Evolutionary conservation across 2,888 invertebrate species (phyloP).

Genomic region (Athripsodes cinereus): DNA sequence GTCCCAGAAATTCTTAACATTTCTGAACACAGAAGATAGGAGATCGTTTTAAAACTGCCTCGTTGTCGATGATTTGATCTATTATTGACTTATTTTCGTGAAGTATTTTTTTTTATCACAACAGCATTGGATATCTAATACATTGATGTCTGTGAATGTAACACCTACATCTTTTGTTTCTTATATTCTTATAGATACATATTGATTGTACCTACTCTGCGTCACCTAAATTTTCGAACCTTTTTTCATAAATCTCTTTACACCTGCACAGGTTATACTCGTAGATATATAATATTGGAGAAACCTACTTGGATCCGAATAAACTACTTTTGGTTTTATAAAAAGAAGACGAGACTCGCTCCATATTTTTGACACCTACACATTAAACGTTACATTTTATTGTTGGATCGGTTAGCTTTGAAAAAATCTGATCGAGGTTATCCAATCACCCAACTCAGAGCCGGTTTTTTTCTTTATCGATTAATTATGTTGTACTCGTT

Average conservation of each 20-base stretch:
- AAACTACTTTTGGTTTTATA: conserved; percentile 3
- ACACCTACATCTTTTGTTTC: no score
- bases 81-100: no score
- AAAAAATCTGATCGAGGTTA: not conserved
- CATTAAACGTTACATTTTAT: conserved; percentile 27
- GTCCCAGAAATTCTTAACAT: no score
- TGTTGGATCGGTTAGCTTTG: conserved; percentile 8
- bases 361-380: conserved; percentile 26
- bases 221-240: not conserved
- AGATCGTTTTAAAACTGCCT: no score
- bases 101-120: no score
- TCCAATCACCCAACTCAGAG: not conserved
- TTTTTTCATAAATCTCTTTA: not conserved
- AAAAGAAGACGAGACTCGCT: conserved; percentile 19
- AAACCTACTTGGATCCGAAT: not conserved
- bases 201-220: no score
- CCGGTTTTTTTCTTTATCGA: not conserved
- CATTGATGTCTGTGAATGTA: no score
- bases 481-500: not conserved
- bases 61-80: no score
- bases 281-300: no score
- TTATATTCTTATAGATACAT: no score
- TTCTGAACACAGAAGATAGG: no score
- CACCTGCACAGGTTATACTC: not conserved
- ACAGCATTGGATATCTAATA: no score